Conservation (phyloP, 2,113 vertebrate species). For the Cinclus mexicanus region DNA sequence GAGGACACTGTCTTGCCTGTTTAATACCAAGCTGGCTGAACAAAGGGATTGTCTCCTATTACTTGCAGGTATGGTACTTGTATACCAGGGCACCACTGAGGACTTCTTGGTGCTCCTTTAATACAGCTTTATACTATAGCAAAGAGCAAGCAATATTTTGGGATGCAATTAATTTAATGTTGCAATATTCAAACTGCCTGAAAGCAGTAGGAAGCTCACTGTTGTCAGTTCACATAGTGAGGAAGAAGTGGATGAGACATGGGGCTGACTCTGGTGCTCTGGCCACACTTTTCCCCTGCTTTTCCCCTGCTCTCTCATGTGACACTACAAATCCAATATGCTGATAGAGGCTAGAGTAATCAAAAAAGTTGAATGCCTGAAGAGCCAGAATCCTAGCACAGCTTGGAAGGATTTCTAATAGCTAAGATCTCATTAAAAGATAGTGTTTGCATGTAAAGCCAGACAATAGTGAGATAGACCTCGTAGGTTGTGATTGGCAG, state of each 20-base stretch:
- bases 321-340: slow-evolving; percentile 49
- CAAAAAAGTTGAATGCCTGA: slow-evolving; percentile 65
- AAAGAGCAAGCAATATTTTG: neutral
- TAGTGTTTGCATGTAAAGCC: slow-evolving; percentile 65
- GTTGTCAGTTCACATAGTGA: neutral
- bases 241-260: neutral
- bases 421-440: slow-evolving; percentile 89
- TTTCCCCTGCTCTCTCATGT: neutral
- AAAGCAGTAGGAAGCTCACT: neutral
- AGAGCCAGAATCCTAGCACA: slow-evolving; percentile 62
- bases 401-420: slow-evolving; percentile 75
- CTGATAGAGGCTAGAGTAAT: slow-evolving; percentile 66
- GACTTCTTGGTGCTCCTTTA: neutral
- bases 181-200: neutral
- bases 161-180: neutral
- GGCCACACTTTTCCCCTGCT: neutral
- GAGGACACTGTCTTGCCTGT: neutral
- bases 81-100: neutral
- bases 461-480: slow-evolving; percentile 37
- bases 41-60: neutral
- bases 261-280: neutral
- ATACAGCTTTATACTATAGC: neutral
- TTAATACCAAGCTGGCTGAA: neutral
- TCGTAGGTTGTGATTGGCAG: slow-evolving; percentile 5
- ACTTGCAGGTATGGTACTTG: rapidly evolving